Percentiles rank a stretch among this genome's conserved stretches.
phyloP scores from a whole-genome alignment of 2,888 invertebrate species.

The Linyphia triangularis region DNA sequence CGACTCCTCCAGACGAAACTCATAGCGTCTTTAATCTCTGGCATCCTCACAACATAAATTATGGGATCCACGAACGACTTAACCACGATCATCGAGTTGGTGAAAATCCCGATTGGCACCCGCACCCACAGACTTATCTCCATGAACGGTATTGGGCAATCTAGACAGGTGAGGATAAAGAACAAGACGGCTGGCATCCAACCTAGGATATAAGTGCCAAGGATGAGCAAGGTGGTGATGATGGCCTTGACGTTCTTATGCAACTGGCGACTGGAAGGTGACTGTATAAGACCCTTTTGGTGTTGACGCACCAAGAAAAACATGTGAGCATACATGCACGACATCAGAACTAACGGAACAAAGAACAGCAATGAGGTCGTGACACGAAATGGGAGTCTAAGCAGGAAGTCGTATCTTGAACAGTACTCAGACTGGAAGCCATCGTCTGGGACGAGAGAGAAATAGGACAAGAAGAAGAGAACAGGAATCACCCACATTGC shows the following conservation, averaged over 20 bases:
- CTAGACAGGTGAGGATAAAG: conserved; percentile 83
- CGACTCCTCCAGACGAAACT: conserved; percentile 65
- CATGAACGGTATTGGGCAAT: conserved; percentile 79
- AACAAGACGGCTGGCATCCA: conserved; percentile 84
- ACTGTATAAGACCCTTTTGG: conserved; percentile 78
- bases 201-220: conserved; percentile 82
- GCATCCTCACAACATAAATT: conserved; percentile 85
- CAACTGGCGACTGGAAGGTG: conserved; percentile 76
- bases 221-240: conserved; percentile 84
- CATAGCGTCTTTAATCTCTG: conserved; percentile 82
- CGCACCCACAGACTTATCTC: conserved; percentile 74
- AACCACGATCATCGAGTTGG: conserved; percentile 83
- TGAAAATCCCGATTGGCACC: conserved; percentile 77
- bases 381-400: conserved; percentile 81
- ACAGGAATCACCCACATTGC: conserved; percentile 83
- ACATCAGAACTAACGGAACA: conserved; percentile 83
- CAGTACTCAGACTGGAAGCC: conserved; percentile 77
- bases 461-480: conserved; percentile 82
- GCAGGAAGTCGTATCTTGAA: conserved; percentile 79
- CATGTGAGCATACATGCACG: conserved; percentile 84
- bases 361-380: conserved; percentile 83
- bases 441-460: conserved; percentile 81
- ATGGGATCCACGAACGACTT: conserved; percentile 85
- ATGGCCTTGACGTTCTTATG: conserved; percentile 82
- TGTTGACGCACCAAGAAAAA: conserved; percentile 83